Base-by-base conservation (phyloP, 2,113 vertebrate genomes). In the Neotoma lepida region DNA sequence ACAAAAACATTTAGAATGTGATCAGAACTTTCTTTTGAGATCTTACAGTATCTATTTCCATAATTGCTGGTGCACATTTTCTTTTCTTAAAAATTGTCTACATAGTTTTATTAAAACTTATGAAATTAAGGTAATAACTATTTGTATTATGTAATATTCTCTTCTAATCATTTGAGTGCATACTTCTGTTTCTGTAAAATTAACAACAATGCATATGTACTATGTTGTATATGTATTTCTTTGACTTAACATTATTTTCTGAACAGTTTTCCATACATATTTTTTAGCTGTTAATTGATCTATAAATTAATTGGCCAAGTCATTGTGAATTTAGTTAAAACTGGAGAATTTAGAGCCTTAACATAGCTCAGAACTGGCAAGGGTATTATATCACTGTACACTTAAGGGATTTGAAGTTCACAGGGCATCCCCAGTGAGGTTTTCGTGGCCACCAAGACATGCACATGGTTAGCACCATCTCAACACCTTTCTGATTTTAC, bases 391-490 rank as follows among this genome's bases (percentile, higher is more conserved):
- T 58, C n/a, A 4, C 13, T 49, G 10, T 24, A 24, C 20, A 70
- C 1, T 8, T 44, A 26, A 81, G 49, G n/a, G 22, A 76, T 39
- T 1, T 49, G 17, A 54, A n/a, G 13, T 41, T 17, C 33, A 68
- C 12, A 1, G 33, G 2, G 1, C 7, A 3, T 1, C 0, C 4
- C 7, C 33, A 44, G 8, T 13, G 44, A 80, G 17, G 5, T 18
- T 80, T 35, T 80, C 17, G 1, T 9, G 46, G 33, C 12, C 17
- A 10, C 1, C 18, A 82, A 8, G 12, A 24, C 20, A 39, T 20
- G 0, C 9, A 12, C 4, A 1, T 6, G 4, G 0, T 30, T 2
- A 51, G 33, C 0, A 28, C 1, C 35, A 20, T 51, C 9, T 4
- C 2, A 2, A 73, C 14, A 1, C 33, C 1, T 30, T 20, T 1